These are phyloP conservation scores for Hylyphantes graminicola DNA, from an alignment of 1,140 invertebrate genomes.

Conservation along the genomic window DNA sequence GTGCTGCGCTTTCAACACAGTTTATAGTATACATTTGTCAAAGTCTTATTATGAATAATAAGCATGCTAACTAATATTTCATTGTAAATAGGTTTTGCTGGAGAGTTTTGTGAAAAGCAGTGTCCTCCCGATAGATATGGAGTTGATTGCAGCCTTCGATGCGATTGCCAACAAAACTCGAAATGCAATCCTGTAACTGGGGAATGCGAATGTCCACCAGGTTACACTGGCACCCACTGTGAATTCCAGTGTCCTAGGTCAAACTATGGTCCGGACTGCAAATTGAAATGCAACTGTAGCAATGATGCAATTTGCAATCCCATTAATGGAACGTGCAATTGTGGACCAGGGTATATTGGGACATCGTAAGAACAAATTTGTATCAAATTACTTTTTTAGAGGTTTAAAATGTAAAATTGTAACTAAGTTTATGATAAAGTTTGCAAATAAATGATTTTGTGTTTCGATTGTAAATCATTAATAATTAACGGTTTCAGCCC, in stretches of 20 bases:
- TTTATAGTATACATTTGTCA: not conserved
- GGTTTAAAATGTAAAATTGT: not conserved
- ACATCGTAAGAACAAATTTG: constrained; percentile 63
- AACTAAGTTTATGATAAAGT: not conserved
- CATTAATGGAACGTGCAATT: constrained; percentile 76
- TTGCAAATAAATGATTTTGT: not conserved
- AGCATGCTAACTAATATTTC: not conserved
- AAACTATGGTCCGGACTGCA: constrained; percentile 81
- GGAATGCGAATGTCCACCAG: constrained; percentile 37
- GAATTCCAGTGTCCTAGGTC: constrained; percentile 79
- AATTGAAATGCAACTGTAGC: constrained; percentile 79
- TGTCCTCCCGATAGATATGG: constrained; percentile 82
- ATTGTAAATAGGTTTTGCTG: constrained; percentile 12
- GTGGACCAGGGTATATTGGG: constrained; percentile 60
- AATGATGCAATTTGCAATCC: constrained; percentile 89
- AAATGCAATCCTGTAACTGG: constrained; percentile 83
- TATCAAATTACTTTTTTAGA: not conserved
- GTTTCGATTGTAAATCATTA: not conserved
- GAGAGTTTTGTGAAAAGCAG: constrained; percentile 79
- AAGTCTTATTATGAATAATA: not conserved
- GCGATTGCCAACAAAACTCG: constrained; percentile 89
- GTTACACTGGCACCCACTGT: constrained; percentile 73
- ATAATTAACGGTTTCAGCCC: no score
- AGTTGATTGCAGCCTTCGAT: constrained; percentile 77
- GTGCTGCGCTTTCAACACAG: no score